Evolutionary conservation across 1,140 invertebrate species (phyloP), one percentile per base, ranked within the genome.

Genomic region (Platyscapa corneri): DNA sequence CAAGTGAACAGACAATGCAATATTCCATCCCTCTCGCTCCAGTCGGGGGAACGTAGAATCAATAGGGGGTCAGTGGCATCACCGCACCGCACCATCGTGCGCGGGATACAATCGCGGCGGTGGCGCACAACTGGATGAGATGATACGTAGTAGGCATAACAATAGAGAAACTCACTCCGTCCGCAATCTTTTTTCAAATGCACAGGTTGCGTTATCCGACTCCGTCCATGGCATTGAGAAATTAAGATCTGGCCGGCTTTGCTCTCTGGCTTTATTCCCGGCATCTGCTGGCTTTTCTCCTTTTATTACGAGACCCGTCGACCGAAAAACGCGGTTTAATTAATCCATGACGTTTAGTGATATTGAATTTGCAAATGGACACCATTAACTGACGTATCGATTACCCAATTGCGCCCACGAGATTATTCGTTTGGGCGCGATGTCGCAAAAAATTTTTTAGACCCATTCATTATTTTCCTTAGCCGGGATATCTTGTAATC

Each of bases 1-100:
- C n/a, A n/a, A n/a, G n/a, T n/a, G 60, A 49, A 32, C 64, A 67
- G 32, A 37, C 42, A 64, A 27, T 60, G 67, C 46, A 0, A 32
- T 32, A 20, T 2, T 7, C 65, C 85, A 88, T 88, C 88, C 90
- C 91, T 89, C 91, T 90, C 87, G 88, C 88, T 87, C 88, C 89
- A 90, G 90, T 89, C 89, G 89, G 90, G 88, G 89, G 89, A 90
- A 90, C 89, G 81, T 90, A 89, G 90, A 93, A 93, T 93, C 92
- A 91, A 93, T 93, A 93, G 91, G 91, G 89, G 92, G 92, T 93
- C 92, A 93, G 91, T 93, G 92, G 92, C 92, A 93, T 89, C 90
- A 90, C 91, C 90, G 39, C 90, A 90, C 91, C 90, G 42, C 78
- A 23, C 1, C 70, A 74, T 14, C 49, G 46, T 56, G 20, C 77